These are phyloP conservation scores for Hormaphis cornu DNA, from an alignment of 1,140 invertebrate species.

Conservation along the genomic window DNA sequence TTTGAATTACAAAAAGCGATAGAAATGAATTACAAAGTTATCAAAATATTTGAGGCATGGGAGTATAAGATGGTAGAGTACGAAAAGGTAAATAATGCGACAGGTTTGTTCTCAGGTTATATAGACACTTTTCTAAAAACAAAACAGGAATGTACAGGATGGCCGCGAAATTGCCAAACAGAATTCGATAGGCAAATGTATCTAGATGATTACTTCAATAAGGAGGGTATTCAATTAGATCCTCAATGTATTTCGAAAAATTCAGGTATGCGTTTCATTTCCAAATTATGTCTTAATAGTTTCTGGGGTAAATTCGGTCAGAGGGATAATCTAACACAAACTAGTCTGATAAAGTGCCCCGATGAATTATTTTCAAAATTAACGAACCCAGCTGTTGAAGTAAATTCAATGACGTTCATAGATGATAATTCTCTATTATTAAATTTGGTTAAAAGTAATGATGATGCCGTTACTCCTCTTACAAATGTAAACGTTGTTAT, in stretches of 20 bases:
- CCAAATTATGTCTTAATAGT: too few relatives aligned
- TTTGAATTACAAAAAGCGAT: slow-evolving; percentile 42
- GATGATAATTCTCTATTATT: too few relatives aligned
- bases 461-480: too few relatives aligned
- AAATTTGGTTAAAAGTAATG: too few relatives aligned
- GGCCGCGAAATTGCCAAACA: slow-evolving; percentile 38
- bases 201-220: slow-evolving; percentile 39
- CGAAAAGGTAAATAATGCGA: slow-evolving; percentile 5
- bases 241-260: slow-evolving; percentile 35
- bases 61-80: slow-evolving; percentile 37
- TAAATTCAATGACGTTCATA: too few relatives aligned
- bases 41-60: slow-evolving; percentile 42
- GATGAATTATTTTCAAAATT: too few relatives aligned
- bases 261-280: neutral
- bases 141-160: slow-evolving; percentile 41
- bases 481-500: too few relatives aligned
- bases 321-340: too few relatives aligned
- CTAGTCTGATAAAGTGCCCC: too few relatives aligned
- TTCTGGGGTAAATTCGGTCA: too few relatives aligned
- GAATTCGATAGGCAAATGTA: slow-evolving; percentile 39
- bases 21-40: slow-evolving; percentile 40
- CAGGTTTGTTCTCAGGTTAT: slow-evolving; percentile 39
- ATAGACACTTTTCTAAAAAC: slow-evolving; percentile 42
- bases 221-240: slow-evolving; percentile 41
- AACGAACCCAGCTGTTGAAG: too few relatives aligned